Evolutionary conservation across 2,113 vertebrate species (phyloP), one percentile per base, ranked within the genome.

Genomic region (Erythrocercus mccallii): DNA sequence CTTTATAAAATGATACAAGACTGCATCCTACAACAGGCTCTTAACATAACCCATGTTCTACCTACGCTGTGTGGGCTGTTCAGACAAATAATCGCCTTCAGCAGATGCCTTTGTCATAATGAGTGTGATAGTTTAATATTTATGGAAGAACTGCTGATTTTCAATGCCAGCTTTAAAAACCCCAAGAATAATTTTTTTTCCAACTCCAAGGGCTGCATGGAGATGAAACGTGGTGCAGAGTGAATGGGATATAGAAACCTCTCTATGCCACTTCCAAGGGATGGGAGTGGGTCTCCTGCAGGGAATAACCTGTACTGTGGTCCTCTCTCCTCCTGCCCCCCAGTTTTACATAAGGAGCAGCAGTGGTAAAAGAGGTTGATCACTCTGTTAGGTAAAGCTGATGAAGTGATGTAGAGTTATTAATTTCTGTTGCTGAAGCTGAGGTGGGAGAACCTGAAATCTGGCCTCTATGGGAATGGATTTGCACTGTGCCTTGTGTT

Each of bases 81-180:
- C 86, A 96, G 94, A 96, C 95, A 96, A 96, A 97, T 94, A 96
- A 90, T 97, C 48, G 83, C 80, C 92, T 97, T 94, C 83, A 95
- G 92, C 94, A 96, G 96, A 96, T 97, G 94, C 93, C 94, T 96
- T 96, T 96, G 93, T 97, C 96, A 94, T 93, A 90, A 94, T 30
- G 92, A 97, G 92, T 94, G 92, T 90, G 92, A 95, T 92, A 83
- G 88, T 84, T 96, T 92, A 95, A 96, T 92, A 91, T 95, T 94
- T 95, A 95, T 96, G 93, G 96, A 94, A 95, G 90, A 93, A 73
- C 85, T 95, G 82, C 81, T 91, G 92, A 92, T 95, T 97, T 94
- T 85, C 87, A 82, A 70, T 93, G 93, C 92, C 79, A 88, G 93
- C 87, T 82, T 89, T 57, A 80, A 95, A 95, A 95, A 91, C 50